Evolutionary conservation across 2,113 vertebrate genomes (phyloP).

Genomic region (Protobothrops flavoviridis): DNA sequence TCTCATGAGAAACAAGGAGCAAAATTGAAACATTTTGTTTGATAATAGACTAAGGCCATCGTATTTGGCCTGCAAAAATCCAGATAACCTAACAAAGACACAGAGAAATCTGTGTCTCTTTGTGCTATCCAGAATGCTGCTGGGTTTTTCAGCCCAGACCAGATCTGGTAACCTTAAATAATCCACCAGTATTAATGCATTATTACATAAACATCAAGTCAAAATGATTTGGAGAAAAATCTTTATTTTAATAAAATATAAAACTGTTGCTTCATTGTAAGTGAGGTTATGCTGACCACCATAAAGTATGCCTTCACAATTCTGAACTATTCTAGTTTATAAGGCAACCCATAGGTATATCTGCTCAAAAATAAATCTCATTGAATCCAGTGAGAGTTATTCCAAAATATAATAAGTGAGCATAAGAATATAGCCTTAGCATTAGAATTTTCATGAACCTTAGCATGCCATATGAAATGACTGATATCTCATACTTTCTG

Average conservation of each 20-base stretch:
- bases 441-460: background rate
- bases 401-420: background rate
- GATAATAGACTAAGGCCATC: background rate
- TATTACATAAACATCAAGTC: background rate
- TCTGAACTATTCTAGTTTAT: background rate
- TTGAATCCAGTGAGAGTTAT: background rate
- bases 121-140: background rate
- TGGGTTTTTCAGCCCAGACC: background rate
- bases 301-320: constrained; percentile 1
- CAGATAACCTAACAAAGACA: background rate
- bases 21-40: background rate
- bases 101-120: background rate
- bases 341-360: background rate
- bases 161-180: background rate
- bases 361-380: background rate
- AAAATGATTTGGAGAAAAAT: background rate
- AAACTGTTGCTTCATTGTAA: background rate
- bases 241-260: background rate
- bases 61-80: background rate
- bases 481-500: background rate
- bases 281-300: constrained; percentile 18
- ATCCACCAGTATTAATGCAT: background rate
- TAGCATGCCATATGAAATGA: constrained; percentile 29
- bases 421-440: background rate
- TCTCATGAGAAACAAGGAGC: background rate